Base-by-base conservation (phyloP, 2,888 invertebrate genomes). In the Leucophora obtusa region DNA sequence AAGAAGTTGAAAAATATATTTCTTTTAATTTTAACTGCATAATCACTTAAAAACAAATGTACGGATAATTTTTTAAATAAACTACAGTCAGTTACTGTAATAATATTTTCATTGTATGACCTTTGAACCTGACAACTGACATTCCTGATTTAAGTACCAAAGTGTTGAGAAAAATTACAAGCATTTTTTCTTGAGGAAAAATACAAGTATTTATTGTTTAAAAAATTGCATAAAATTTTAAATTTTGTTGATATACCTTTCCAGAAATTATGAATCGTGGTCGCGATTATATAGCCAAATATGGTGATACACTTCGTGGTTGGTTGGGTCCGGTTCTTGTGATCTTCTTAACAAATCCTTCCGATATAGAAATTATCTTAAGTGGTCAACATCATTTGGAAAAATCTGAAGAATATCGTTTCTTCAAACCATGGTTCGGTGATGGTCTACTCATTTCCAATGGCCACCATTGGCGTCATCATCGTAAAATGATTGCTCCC, bases 401-500 rank as follows among this genome's bases (percentile, higher is more conserved):
- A 87, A 96, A 96, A 87, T 92, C 95, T 0, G 86, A 92, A 11
- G 95, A 95, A 83, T 95, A 95, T 87, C 91, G 92, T 79, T 95
- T 94, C 89, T 95, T 95, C 89, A 92, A 94, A 85, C 95, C 95
- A 0, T 96, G 95, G 95, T 92, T 96, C 65, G 95, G 95, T 17
- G 93, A 95, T 86, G 95, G 95, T 75, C 91, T 95, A 9, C 92
- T 95, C 11, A 95, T 95, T 72, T 95, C 95, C 79, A 93, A 93
- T 79, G 95, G 95, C 47, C 93, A 93, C 71, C 95, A 94, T 91
- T 96, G 96, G 96, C 92, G 94, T 50, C 93, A 94, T 0, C 96
- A 96, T 87, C 92, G 96, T 35, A 96, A 96, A 91, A 92, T 96
- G 88, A 96, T 96, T 82, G 96, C 96, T 0, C 96, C 96, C 11